Evolutionary conservation across 2,797 vertebrate genomes (phyloP), one percentile per base, ranked within the genome.

Genomic region (Acanthopagrus latus): DNA sequence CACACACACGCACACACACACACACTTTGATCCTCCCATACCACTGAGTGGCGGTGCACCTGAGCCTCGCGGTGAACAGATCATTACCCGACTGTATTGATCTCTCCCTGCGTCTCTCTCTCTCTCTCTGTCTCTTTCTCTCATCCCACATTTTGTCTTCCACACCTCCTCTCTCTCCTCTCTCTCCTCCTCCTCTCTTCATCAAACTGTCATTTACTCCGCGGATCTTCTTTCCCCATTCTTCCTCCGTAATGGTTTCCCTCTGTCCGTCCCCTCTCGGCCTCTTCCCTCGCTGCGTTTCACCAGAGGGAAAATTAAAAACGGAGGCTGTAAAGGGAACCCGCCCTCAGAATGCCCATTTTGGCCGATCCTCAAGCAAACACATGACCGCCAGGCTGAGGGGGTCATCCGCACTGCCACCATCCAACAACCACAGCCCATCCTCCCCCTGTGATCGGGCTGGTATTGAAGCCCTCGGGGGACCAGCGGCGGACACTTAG

Each of bases 41-140:
- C 75, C 66, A 64, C 73, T 81, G 41, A 23, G 71, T 33, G 21
- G 65, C 57, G 52, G 58, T 86, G 29, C 69, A 84, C 81, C 78
- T 86, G 83, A 87, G 80, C 70, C 72, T 78, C 62, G 5, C 65
- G 44, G 56, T 25, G 38, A 81, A 58, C 69, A 5, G 51, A 83
- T 91, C 81, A 78, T 88, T 86, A 82, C 69, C 59, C 57, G 11
- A 18, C n/a, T 55, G n/a, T 75, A 89, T 86, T 82, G 86, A 89
- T 85, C 33, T 50, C 46, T 33, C 64, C 48, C 56, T 33, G 27
- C 13, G 7, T 65, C 60, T 69, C 59, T 52, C 60, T 44, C n/a
- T n/a, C n/a, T n/a, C 60, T 66, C 56, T 60, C 66, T 46, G 10
- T 74, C 78, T 55, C 68, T 29, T 62, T 72, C 38, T 70, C 57